Evolutionary conservation across 2,888 invertebrate genomes (phyloP), one percentile per base, ranked within the genome.

Genomic region (Callyntrura sp.): DNA sequence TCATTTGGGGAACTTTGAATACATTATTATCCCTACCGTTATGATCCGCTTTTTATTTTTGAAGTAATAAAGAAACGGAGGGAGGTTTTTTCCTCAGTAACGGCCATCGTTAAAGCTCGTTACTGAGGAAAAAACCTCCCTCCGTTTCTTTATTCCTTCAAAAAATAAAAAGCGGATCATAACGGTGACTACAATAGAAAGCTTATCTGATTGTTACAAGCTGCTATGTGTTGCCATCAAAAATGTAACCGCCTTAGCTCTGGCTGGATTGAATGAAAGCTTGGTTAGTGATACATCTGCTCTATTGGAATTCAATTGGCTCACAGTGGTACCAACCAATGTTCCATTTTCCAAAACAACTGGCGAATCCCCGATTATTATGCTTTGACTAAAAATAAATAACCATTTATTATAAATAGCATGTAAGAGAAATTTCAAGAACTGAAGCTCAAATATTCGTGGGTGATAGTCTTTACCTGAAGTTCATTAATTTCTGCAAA

Each of bases 401-500:
- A 51, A 70, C 0, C 51, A 12, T 14, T 9, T 23, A 23, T 14
- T 60, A 57, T 35, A 55, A 17, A 60, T 17, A 3, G 12, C 55
- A 55, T 5, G 6, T 55, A 14, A 6, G 3, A 14, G 55, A 55
- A 55, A 11, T 6, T 55, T 55, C 55, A n/a, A n/a, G n/a, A n/a
- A n/a, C n/a, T n/a, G n/a, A n/a, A n/a, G n/a, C n/a, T n/a, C n/a
- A n/a, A n/a, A n/a, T n/a, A n/a, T n/a, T n/a, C n/a, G n/a, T n/a
- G n/a, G n/a, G n/a, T n/a, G n/a, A n/a, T n/a, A n/a, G n/a, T n/a
- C n/a, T 17, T 78, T n/a, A 86, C 87, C 78, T 84, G 28, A 88
- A 90, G 35, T 90, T 90, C 79, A 90, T 73, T 25, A 86, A 43
- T 12, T 35, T 78, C 48, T 86, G 48, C 73, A 90, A 76, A 51